These are phyloP conservation scores for Triops cancriformis DNA, from an alignment of 1,140 invertebrate genomes.

Conservation along the genomic window DNA sequence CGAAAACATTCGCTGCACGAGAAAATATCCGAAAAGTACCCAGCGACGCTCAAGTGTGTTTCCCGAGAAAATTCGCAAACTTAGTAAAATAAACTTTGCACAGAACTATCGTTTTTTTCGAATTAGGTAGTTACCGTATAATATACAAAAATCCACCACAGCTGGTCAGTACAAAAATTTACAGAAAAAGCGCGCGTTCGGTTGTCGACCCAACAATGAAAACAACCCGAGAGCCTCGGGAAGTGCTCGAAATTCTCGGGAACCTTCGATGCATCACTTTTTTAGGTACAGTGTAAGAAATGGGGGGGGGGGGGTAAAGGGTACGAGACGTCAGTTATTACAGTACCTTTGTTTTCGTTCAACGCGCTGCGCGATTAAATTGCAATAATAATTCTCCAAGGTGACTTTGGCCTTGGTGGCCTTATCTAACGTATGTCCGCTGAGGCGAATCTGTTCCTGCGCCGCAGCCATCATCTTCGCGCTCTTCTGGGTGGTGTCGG, in stretches of 20 bases:
- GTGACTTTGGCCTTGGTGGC: slow-evolving; percentile 98
- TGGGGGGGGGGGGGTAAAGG: background rate
- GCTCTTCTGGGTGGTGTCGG: background rate
- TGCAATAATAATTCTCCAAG: slow-evolving; percentile 98
- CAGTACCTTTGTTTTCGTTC: slow-evolving; percentile 85
- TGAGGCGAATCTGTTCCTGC: slow-evolving; percentile 53
- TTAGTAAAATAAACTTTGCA: no score
- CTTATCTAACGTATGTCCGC: slow-evolving; percentile 95
- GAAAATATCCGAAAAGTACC: no score
- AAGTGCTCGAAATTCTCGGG: background rate
- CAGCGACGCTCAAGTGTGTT: no score
- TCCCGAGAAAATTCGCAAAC: no score
- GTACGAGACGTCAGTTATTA: background rate
- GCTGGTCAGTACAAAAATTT: no score
- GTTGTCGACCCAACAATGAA: background rate
- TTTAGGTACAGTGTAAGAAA: no score
- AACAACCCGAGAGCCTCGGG: background rate
- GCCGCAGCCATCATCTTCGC: slow-evolving; percentile 23
- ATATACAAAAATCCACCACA: no score
- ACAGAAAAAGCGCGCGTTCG: no score
- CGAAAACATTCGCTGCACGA: no score
- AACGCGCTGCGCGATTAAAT: slow-evolving; percentile 91
- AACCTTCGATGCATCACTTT: slow-evolving; percentile 9
- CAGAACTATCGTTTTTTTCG: no score
- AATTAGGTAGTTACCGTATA: no score